These are phyloP conservation scores for Zaprionus tsacasi DNA, from an alignment of 1,140 invertebrate genomes.

Conservation along the genomic window DNA sequence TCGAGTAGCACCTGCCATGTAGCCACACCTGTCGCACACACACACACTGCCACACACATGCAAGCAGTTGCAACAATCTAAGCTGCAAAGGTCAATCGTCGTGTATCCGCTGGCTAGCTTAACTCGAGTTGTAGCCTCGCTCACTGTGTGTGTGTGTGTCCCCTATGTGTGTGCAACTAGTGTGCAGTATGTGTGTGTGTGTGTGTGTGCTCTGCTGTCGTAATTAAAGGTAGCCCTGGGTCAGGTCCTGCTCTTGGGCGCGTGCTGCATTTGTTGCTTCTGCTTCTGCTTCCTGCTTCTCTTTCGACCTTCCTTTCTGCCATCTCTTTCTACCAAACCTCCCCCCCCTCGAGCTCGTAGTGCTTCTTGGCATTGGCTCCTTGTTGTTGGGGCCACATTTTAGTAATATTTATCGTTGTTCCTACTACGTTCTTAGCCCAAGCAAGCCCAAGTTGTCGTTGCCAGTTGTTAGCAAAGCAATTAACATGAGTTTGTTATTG, in stretches of 20 bases:
- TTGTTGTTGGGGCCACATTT: constrained; percentile 50
- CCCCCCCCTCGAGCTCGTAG: neutral
- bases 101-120: constrained; percentile 31
- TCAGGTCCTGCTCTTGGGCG: constrained; percentile 15
- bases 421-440: constrained; percentile 40
- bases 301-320: neutral
- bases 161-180: constrained; percentile 3
- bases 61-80: constrained; percentile 45
- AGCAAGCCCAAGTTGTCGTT: constrained; percentile 63
- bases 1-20: constrained; percentile 12
- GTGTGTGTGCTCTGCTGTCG: constrained; percentile 59
- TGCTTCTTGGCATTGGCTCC: constrained; percentile 32
- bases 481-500: constrained; percentile 82
- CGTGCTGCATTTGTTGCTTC: constrained; percentile 28
- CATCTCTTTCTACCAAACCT: neutral
- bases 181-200: constrained; percentile 27
- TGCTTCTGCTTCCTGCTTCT: neutral
- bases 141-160: constrained; percentile 33
- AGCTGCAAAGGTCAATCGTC: constrained; percentile 70
- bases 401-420: constrained; percentile 76
- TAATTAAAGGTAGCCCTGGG: constrained; percentile 73
- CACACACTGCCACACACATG: neutral
- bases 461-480: constrained; percentile 80
- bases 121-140: constrained; percentile 14
- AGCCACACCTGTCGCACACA: constrained; percentile 38